Percentiles rank a stretch among this genome's conserved stretches.
Conservation (phyloP, 2,113 vertebrate genomes). For the Phocoena phocoena region DNA sequence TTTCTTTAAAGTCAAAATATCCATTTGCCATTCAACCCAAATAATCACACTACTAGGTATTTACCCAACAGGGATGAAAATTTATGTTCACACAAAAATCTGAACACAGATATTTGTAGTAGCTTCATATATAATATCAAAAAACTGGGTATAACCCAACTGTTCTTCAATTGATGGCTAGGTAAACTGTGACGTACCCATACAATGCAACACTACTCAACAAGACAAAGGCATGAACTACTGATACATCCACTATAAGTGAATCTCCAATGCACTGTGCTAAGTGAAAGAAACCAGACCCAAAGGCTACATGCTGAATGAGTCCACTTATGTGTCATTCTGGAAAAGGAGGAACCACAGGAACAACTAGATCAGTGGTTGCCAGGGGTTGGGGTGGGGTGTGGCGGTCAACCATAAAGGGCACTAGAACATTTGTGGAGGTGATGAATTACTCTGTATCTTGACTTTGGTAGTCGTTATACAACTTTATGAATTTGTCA, state of each 20-base stretch:
- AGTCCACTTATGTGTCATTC: not conserved
- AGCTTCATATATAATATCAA: not conserved
- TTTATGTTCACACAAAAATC: not conserved
- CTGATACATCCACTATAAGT: rapidly evolving
- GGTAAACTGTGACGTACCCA: not conserved
- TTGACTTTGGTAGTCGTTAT: not conserved
- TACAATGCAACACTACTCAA: rapidly evolving
- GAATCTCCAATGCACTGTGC: not conserved
- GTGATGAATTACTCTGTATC: not conserved
- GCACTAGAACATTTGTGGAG: not conserved
- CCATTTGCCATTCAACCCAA: not conserved
- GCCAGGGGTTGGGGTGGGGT: not conserved
- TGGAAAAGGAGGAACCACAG: not conserved
- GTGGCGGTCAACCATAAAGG: not conserved
- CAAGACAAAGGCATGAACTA: not conserved
- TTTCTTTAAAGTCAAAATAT: not conserved
- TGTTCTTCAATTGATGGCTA: not conserved
- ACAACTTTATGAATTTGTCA: not conserved
- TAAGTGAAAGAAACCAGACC: not conserved
- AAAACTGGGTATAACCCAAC: not conserved
- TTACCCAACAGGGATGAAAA: not conserved
- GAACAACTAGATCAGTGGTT: rapidly evolving
- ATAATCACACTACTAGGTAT: not conserved
- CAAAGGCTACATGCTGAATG: rapidly evolving
- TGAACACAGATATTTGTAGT: not conserved